These are phyloP conservation scores for Pica pica DNA, from an alignment of 2,113 vertebrate species.

Conservation along the genomic window DNA sequence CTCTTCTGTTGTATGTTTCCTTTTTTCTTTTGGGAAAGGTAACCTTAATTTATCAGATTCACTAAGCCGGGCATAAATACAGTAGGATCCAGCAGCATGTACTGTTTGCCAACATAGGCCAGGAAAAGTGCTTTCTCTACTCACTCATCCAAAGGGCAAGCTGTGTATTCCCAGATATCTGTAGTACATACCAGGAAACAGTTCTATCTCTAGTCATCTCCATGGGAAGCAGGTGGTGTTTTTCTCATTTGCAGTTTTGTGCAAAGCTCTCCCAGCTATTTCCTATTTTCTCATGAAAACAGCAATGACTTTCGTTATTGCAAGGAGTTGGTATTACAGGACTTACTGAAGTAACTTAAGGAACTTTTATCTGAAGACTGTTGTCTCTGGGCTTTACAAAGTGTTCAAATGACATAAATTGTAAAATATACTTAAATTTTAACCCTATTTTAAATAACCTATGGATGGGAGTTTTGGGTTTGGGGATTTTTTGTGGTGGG, in stretches of 20 bases:
- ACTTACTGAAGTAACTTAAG: not conserved
- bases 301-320: not conserved
- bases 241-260: not conserved
- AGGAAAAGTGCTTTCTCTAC: not conserved
- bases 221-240: slow-evolving; percentile 42
- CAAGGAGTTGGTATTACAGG: not conserved
- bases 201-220: not conserved
- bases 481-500: not conserved
- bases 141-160: not conserved
- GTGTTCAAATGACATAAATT: not conserved
- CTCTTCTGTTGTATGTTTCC: not conserved
- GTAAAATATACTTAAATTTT: not conserved
- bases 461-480: not conserved
- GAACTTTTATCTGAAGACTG: not conserved
- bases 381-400: not conserved
- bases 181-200: not conserved
- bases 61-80: not conserved
- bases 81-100: not conserved
- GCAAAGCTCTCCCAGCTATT: not conserved
- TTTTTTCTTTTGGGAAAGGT: not conserved
- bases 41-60: not conserved
- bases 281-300: slow-evolving; percentile 32
- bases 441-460: not conserved
- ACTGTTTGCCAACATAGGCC: not conserved
- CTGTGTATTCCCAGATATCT: not conserved